Conservation (phyloP, 2,797 vertebrate genomes). For the Acanthopagrus latus region DNA sequence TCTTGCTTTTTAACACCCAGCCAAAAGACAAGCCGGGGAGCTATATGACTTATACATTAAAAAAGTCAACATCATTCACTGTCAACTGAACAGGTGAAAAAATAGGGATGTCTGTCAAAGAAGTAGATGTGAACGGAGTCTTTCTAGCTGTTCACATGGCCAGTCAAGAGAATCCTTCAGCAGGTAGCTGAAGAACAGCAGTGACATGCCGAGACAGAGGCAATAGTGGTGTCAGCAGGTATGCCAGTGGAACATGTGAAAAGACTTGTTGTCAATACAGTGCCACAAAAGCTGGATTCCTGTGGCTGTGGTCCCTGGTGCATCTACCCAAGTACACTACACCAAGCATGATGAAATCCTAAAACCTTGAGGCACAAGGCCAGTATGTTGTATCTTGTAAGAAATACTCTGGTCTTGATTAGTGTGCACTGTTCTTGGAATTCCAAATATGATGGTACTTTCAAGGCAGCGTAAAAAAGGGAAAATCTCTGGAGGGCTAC, state of each 20-base stretch:
- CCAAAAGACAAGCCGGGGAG: constrained; percentile 6
- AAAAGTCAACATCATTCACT: constrained; percentile 32
- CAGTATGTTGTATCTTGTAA: constrained; percentile 17
- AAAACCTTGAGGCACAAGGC: constrained; percentile 23
- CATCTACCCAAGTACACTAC: not conserved
- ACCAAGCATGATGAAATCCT: constrained; percentile 19
- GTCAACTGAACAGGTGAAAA: constrained; percentile 42
- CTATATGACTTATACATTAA: constrained; percentile 21
- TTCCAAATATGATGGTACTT: constrained; percentile 20
- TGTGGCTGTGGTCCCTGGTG: constrained; percentile 11
- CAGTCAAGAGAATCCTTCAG: constrained; percentile 71
- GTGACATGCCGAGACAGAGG: constrained; percentile 63
- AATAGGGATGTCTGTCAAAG: constrained; percentile 64
- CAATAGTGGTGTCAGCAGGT: constrained; percentile 52
- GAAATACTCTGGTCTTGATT: constrained; percentile 44
- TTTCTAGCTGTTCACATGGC: constrained; percentile 71
- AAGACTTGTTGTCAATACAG: constrained; percentile 70
- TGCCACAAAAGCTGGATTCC: constrained; percentile 39
- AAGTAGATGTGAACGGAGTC: constrained; percentile 60
- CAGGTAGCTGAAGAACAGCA: constrained; percentile 65
- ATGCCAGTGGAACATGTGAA: constrained; percentile 64
- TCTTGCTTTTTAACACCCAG: constrained; percentile 5
- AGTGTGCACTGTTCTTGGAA: constrained; percentile 17
- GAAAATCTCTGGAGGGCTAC: constrained; percentile 1
- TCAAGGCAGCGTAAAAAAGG: constrained; percentile 7